A percentile compares a stretch with the other conserved stretches of the same genome.
Conservation (phyloP, 92 coral and sea anemone species). For the Parazoanthus atlanticus region DNA sequence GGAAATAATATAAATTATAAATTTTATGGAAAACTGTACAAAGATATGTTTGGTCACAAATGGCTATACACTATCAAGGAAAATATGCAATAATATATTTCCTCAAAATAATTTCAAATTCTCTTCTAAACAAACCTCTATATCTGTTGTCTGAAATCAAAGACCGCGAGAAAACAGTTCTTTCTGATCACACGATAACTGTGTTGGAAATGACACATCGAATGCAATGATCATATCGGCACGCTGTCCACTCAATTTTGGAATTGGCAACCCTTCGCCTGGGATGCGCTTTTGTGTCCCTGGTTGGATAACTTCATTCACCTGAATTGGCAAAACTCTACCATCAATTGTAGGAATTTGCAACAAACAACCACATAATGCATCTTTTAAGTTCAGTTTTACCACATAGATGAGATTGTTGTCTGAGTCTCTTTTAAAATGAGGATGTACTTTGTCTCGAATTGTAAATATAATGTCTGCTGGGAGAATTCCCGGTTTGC, state of each 20-base stretch:
- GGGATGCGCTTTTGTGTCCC: conserved; percentile 91
- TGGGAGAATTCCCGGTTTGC: conserved; percentile 76
- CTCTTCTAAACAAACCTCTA: not conserved
- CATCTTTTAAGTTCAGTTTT: conserved; percentile 83
- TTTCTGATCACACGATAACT: conserved; percentile 78
- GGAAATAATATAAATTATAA: not conserved
- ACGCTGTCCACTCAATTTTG: conserved; percentile 74
- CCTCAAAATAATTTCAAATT: not conserved
- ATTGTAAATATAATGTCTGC: conserved; percentile 88
- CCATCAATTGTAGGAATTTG: conserved; percentile 92
- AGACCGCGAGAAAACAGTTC: conserved; percentile 54
- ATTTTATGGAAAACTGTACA: not conserved
- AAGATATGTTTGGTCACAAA: not conserved
- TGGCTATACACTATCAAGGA: not conserved
- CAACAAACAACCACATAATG: conserved; percentile 81
- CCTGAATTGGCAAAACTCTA: conserved; percentile 73
- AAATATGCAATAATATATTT: not conserved
- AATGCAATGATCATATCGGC: conserved; percentile 92
- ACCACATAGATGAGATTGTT: conserved; percentile 88
- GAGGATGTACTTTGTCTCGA: conserved; percentile 89
- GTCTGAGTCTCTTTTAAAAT: conserved; percentile 87
- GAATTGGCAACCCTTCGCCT: conserved; percentile 93
- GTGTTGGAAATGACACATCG: conserved; percentile 93
- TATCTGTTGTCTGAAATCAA: not conserved
- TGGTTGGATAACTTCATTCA: conserved; percentile 93